Evolutionary conservation across 1,140 invertebrate species (phyloP), one percentile per base, ranked within the genome.

Genomic region (Hesperophylax magnus): DNA sequence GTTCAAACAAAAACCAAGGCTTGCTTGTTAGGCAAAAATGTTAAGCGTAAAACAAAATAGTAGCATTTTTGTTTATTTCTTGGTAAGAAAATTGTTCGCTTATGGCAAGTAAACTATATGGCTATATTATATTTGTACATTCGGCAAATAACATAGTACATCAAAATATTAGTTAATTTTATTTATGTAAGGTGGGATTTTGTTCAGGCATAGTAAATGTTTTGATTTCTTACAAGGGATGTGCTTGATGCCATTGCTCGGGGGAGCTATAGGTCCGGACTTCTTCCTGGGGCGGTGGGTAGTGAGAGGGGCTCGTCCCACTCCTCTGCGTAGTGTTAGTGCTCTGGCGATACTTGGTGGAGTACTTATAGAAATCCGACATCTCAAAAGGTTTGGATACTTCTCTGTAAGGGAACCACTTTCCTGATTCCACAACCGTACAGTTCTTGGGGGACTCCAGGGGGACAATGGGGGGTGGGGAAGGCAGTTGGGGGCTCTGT

Each of bases 311-410:
- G 14, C 22, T 58, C 14, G 69, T 15, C n/a, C 24, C 76, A 1
- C 17, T 22, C 24, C 65, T 22, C n/a, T 27, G 81, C 7, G 27
- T 31, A 3, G 63, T 22, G 14, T 53, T 58, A 85, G 84, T 86
- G n/a, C 85, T 86, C 91, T 95, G 94, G 22, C 96, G 92, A 87
- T 95, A 97, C 86, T 97, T 97, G 31, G 96, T 97, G 67, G 97
- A 98, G 87, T 99, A 99, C 89, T 98, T 98, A 89, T 98, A 99
- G 89, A 98, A 98, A 87, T 99, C 97, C 0, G 97, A 95, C 95
- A 98, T 97, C 91, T 98, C 97, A 88, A 98, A 99, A 15, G 97
- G 97, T 87, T 99, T 98, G 0, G 96, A 96, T 47, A 97, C 95
- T 91, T 98, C 97, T 84, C 96, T 93, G 86, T 98, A 98, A 0